These are phyloP conservation scores for Martes flavigula DNA, from an alignment of 2,797 vertebrate genomes.

Conservation along the genomic window DNA sequence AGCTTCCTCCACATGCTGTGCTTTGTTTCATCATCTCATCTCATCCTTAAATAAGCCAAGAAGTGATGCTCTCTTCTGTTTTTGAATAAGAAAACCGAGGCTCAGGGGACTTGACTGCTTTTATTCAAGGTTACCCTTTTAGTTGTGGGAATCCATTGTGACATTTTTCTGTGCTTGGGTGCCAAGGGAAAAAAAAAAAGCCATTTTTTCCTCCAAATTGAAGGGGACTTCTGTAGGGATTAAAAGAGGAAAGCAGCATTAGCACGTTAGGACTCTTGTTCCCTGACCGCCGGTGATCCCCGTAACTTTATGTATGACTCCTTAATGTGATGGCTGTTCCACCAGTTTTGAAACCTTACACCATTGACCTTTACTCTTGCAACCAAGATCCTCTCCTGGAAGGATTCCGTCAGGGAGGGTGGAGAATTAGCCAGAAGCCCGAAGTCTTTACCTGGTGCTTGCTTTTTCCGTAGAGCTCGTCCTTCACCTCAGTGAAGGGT, in stretches of 20 bases:
- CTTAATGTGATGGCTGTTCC: neutral
- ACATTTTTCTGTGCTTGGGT: slow-evolving; percentile 16
- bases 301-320: neutral
- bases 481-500: neutral
- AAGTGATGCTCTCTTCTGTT: neutral
- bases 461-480: neutral
- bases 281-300: slow-evolving; percentile 21
- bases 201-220: slow-evolving; percentile 50
- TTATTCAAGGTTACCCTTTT: neutral
- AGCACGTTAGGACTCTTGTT: neutral
- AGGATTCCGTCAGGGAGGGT: neutral
- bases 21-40: neutral
- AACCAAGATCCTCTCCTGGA: neutral
- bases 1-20: neutral
- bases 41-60: neutral
- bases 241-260: neutral
- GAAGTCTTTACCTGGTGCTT: neutral
- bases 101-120: neutral
- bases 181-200: slow-evolving; percentile 40
- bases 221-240: slow-evolving; percentile 1
- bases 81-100: neutral
- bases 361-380: slow-evolving; percentile 13
- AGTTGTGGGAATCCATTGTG: neutral
- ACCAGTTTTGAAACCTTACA: neutral
- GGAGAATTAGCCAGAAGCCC: neutral